Evolutionary conservation across 2,797 vertebrate genomes (phyloP).

Genomic region (Tapirus indicus): DNA sequence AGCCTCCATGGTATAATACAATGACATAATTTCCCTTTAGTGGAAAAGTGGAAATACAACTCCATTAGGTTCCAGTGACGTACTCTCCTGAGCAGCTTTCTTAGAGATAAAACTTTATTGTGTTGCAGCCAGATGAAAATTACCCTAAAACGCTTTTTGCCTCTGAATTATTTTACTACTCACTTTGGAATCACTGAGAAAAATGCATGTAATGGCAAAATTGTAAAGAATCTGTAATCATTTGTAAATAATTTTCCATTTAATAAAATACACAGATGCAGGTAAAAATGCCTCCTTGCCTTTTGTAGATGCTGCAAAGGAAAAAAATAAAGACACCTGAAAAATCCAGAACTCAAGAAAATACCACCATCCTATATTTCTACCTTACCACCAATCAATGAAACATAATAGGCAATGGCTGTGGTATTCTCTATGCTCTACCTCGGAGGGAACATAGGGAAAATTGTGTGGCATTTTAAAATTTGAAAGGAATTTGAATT

Average conservation of each 20-base stretch:
- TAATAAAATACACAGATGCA: constrained; percentile 27
- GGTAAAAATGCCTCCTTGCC: constrained; percentile 39
- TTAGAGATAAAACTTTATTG: constrained; percentile 52
- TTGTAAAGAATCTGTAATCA: neutral
- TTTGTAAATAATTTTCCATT: constrained; percentile 57
- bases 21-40: constrained; percentile 45
- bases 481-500: neutral
- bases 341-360: constrained; percentile 12
- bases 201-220: constrained; percentile 66
- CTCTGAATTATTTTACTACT: constrained; percentile 61
- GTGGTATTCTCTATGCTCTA: neutral
- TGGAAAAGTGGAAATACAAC: constrained; percentile 29
- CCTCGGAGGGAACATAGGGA: neutral
- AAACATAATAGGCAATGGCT: neutral
- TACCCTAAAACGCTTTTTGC: neutral
- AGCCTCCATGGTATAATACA: constrained; percentile 22
- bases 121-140: constrained; percentile 54
- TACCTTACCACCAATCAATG: constrained; percentile 10
- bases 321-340: neutral
- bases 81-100: neutral
- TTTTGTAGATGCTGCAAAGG: constrained; percentile 34
- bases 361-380: constrained; percentile 10
- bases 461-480: constrained; percentile 52
- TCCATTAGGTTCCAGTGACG: constrained; percentile 25
- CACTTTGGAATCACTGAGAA: constrained; percentile 61